phyloP scores from a whole-genome alignment of 1,140 invertebrate species.

The Solenopsis invicta region DNA sequence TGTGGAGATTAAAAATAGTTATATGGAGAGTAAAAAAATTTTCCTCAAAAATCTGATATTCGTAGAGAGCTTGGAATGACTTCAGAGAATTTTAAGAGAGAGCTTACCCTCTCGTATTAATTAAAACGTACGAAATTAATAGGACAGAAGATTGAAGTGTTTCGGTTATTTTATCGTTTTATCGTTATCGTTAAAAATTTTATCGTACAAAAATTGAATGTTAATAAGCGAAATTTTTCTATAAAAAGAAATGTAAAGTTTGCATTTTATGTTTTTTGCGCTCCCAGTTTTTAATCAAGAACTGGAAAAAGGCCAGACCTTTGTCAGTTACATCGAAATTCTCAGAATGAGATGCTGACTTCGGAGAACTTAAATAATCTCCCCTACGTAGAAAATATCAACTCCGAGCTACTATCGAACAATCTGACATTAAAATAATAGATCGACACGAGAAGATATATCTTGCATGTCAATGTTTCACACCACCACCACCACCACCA shows the following conservation, averaged over 20 bases:
- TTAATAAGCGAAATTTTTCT: not conserved
- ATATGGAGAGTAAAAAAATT: not conserved
- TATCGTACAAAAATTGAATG: not conserved
- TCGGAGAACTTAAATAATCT: not conserved
- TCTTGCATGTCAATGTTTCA: not conserved
- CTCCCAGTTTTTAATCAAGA: not conserved
- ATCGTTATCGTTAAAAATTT: too few relatives aligned
- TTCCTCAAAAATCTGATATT: not conserved
- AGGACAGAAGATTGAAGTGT: not conserved
- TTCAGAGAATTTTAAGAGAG: not conserved
- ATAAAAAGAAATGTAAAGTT: not conserved
- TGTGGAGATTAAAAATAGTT: not conserved
- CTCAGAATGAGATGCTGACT: not conserved
- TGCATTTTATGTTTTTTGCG: not conserved
- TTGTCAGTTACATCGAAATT: conserved; percentile 2
- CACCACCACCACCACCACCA: not conserved
- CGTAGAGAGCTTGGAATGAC: not conserved
- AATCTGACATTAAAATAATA: conserved; percentile 14
- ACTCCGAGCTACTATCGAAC: not conserved
- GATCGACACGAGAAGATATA: not conserved
- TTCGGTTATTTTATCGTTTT: not conserved
- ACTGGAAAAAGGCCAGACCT: not conserved
- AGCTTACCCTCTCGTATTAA: not conserved
- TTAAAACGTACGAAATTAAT: not conserved
- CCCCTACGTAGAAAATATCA: not conserved